phyloP scores from a whole-genome alignment of 2,113 vertebrate genomes.

The Cromileptes altivelis region DNA sequence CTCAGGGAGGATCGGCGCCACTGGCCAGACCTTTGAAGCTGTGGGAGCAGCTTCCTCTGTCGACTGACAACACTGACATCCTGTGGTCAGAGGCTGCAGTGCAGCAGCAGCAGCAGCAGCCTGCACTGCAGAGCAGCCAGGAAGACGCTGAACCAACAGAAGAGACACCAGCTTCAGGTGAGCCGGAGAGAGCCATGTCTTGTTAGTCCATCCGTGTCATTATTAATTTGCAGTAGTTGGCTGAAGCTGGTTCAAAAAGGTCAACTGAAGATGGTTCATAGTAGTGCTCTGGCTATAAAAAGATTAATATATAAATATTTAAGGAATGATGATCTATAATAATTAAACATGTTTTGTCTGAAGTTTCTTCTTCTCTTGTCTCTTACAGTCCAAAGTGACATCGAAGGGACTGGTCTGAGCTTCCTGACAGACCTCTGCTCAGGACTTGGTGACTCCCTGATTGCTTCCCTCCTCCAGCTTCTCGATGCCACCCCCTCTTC shows the following conservation, averaged over 20 bases:
- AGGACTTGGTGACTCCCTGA: slow-evolving; percentile 70
- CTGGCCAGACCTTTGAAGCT: slow-evolving; percentile 68
- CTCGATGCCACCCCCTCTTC: slow-evolving; percentile 31
- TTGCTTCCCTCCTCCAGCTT: slow-evolving; percentile 66
- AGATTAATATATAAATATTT: not conserved
- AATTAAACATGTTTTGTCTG: not conserved
- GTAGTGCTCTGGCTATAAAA: too few relatives aligned
- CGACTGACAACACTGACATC: slow-evolving; percentile 80
- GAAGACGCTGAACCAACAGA: slow-evolving; percentile 58
- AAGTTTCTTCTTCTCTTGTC: slow-evolving; percentile 15
- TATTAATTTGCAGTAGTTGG: not conserved
- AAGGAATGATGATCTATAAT: not conserved
- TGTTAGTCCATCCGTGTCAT: not conserved
- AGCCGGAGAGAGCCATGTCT: slow-evolving; percentile 20
- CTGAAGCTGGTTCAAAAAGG: too few relatives aligned
- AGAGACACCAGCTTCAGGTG: slow-evolving; percentile 79
- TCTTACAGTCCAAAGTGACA: slow-evolving; percentile 73
- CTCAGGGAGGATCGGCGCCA: slow-evolving; percentile 65
- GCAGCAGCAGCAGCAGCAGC: slow-evolving; percentile 55
- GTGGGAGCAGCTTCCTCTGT: slow-evolving; percentile 75
- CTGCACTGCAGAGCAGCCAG: slow-evolving; percentile 44
- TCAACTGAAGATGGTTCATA: too few relatives aligned
- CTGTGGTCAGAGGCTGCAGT: slow-evolving; percentile 80
- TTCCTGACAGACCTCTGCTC: slow-evolving; percentile 85
- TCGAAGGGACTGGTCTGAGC: slow-evolving; percentile 77